Evolutionary conservation across 37 sponge, comb jelly and placozoan species (phyloP).

Genomic region (Crambe crambe): DNA sequence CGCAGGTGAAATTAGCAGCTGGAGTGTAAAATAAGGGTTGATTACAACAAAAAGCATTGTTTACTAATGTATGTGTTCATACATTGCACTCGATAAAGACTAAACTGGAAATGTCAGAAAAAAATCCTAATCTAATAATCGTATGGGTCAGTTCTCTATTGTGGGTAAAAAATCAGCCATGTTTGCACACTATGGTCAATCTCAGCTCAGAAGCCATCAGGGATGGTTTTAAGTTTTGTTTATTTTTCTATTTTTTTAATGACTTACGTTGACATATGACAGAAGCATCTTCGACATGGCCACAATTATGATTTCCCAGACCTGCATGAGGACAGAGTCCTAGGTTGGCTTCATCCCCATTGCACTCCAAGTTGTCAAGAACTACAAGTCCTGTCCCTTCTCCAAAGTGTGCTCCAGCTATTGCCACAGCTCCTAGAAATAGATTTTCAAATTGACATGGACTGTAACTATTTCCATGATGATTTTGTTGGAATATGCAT

Average conservation of each 20-base stretch:
- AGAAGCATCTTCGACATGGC: slow-evolving; percentile 49
- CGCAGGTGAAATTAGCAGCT: slow-evolving; percentile 9
- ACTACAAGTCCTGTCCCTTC: slow-evolving; percentile 29
- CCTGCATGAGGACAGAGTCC: slow-evolving; percentile 12
- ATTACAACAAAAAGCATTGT: not conserved
- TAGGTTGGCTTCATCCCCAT: slow-evolving; percentile 33
- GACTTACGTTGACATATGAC: slow-evolving; percentile 47
- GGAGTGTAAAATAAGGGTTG: not conserved
- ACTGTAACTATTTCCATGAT: too few species aligned
- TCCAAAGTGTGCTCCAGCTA: slow-evolving; percentile 29
- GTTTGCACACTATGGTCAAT: not conserved
- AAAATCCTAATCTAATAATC: too few species aligned
- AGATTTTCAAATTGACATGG: not conserved
- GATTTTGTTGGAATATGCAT: too few species aligned
- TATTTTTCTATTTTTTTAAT: not conserved
- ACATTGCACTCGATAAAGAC: too few species aligned
- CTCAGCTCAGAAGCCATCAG: not conserved
- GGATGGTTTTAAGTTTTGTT: not conserved
- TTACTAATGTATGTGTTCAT: not conserved
- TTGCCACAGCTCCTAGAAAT: slow-evolving; percentile 39
- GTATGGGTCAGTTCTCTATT: not conserved
- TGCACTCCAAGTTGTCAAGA: slow-evolving; percentile 53
- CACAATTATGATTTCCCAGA: slow-evolving; percentile 15
- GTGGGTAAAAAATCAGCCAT: not conserved
- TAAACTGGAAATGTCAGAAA: too few species aligned